Base-by-base conservation (phyloP, 1,140 invertebrate species). In the Euwallacea fornicatus region DNA sequence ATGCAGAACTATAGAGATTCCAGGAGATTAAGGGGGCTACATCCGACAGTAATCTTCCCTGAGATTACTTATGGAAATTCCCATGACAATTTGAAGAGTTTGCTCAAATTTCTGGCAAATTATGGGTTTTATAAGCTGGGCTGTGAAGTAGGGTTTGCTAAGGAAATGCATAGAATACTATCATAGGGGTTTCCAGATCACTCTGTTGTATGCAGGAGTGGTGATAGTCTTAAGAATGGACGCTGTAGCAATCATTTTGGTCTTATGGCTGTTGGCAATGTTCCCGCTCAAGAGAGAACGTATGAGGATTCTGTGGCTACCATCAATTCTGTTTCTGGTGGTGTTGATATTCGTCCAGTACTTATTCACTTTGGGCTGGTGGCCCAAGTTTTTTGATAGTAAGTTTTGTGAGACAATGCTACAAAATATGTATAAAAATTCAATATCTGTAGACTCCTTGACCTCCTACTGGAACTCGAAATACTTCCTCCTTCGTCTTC, bases 61-160 rank as follows among this genome's bases (percentile, higher is more conserved):
- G 69, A 65, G 4, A 44, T 71, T 6, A 54, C 68, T 41, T 72
- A 66, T 21, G 16, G 41, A 67, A 72, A 72, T 47, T 72, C 42
- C 15, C 63, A 72, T 56, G 11, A 50, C 6, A 66, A 42, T 41
- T 15, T 56, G 0, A 16, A 4, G 8, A 66, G 4, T 33, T 44
- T 71, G 54, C 7, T 71, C 6, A 71, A 65, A 33, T 71, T 59
- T 65, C 47, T 64, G n/a, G 62, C 46, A 7, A 66, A 71, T 65
- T 71, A 65, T 60, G 61, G 61, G n/a, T 71, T 65, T 54, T 71
- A 65, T 59, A 64, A 65, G 33, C 62, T 71, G 7, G 69, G 69
- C 7, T 43, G 50, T 46, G 69, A 71, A 56, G 69, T 71, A 42
- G 16, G 9, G 16, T 41, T 61, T 41, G 3, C 21, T 16, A 15